Evolutionary conservation across 2,888 invertebrate genomes (phyloP).

Genomic region (Cyrtodaria siliqua): DNA sequence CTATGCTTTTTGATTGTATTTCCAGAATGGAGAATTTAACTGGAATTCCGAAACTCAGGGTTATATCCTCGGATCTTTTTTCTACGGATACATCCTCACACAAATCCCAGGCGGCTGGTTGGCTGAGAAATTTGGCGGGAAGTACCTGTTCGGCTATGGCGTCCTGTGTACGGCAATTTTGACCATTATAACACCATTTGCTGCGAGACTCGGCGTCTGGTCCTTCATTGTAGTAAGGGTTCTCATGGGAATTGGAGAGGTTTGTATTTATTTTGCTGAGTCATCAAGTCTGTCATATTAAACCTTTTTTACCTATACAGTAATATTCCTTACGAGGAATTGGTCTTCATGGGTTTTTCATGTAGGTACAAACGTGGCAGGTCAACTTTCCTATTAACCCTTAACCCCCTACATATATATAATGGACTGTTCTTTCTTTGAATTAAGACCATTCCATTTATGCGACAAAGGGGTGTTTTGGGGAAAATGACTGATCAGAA

Average conservation of each 20-base stretch:
- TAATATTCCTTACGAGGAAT: too few relatives aligned
- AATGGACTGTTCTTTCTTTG: too few relatives aligned
- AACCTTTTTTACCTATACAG: too few relatives aligned
- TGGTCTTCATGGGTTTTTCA: too few relatives aligned
- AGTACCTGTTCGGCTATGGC: conserved; percentile 93
- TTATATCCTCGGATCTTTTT: conserved; percentile 83
- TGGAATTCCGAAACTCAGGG: conserved; percentile 82
- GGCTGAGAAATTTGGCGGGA: conserved; percentile 94
- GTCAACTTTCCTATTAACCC: too few relatives aligned
- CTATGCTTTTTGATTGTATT: conserved; percentile 13
- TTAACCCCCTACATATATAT: too few relatives aligned
- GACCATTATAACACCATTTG: conserved; percentile 92
- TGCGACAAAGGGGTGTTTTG: too few relatives aligned
- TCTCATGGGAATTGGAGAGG: conserved; percentile 94
- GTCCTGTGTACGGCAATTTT: conserved; percentile 93
- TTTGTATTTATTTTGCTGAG: too few relatives aligned
- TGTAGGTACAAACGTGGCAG: too few relatives aligned
- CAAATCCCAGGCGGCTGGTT: conserved; percentile 86
- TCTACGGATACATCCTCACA: conserved; percentile 84
- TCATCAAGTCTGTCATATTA: too few relatives aligned
- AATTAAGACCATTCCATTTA: too few relatives aligned
- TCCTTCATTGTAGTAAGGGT: conserved; percentile 91
- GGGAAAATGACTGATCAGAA: too few relatives aligned
- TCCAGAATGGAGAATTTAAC: conserved; percentile 79
- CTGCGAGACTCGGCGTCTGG: conserved; percentile 90